Conservation (phyloP, 1,140 invertebrate species). For the Dryas iulia region DNA sequence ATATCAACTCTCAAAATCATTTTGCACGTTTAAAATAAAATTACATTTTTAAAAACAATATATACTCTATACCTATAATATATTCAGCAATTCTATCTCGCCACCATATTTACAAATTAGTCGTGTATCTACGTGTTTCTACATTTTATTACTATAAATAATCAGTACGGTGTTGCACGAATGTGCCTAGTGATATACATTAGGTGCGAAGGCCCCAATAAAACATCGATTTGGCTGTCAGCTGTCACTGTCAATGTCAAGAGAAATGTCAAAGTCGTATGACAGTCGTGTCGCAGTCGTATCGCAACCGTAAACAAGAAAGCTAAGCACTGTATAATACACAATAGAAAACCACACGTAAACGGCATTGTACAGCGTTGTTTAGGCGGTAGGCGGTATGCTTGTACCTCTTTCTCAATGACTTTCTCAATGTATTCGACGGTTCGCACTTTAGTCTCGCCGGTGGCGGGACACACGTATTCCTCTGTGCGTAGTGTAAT, state of each 20-base stretch:
- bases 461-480: conserved; percentile 91
- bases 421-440: conserved; percentile 96
- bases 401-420: conserved; percentile 95
- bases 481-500: conserved; percentile 93
- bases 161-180: conserved; percentile 34
- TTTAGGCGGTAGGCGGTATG: conserved; percentile 37
- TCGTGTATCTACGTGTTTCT: conserved; percentile 38
- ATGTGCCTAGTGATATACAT: conserved; percentile 35
- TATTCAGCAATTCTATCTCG: conserved; percentile 22
- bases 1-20: conserved; percentile 8
- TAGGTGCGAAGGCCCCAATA: conserved; percentile 33
- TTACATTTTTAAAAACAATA: background rate
- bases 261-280: background rate
- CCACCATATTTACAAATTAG: conserved; percentile 44
- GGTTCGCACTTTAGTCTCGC: conserved; percentile 91
- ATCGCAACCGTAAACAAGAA: conserved; percentile 53
- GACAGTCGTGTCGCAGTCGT: conserved; percentile 2
- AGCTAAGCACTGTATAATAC: conserved; percentile 70
- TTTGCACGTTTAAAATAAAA: background rate
- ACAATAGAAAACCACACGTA: conserved; percentile 68
- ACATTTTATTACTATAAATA: conserved; percentile 26
- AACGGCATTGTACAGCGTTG: conserved; percentile 64
- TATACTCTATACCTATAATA: background rate
- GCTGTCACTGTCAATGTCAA: conserved; percentile 16
- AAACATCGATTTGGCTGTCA: conserved; percentile 10